These are phyloP conservation scores for Daphoenositta chrysoptera DNA, from an alignment of 2,113 vertebrate genomes.

Conservation along the genomic window DNA sequence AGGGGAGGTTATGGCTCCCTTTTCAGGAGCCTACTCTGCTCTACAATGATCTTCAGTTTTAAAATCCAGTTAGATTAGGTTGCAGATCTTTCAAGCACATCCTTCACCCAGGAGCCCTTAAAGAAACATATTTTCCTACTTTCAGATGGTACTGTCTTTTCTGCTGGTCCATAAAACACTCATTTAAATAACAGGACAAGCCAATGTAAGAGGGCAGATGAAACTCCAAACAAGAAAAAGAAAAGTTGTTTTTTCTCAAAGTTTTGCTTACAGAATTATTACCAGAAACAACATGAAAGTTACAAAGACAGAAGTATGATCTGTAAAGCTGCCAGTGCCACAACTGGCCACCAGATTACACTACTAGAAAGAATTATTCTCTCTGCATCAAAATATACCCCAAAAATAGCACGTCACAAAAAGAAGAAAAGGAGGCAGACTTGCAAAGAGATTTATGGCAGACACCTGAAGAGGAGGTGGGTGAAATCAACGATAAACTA, in stretches of 20 bases:
- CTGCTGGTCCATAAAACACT: not conserved
- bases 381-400: not conserved
- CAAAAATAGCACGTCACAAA: fast-evolving
- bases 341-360: not conserved
- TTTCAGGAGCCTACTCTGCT: not conserved
- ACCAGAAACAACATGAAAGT: not conserved
- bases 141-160: not conserved
- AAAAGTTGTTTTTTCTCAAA: not conserved
- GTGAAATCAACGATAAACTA: not conserved
- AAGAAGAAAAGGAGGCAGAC: not conserved
- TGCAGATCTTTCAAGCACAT: not conserved
- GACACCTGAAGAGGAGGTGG: not conserved
- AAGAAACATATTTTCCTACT: not conserved
- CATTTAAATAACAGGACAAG: not conserved
- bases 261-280: not conserved
- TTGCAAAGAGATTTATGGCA: not conserved
- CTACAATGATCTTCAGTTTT: not conserved
- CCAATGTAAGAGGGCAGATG: not conserved
- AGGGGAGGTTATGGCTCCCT: not conserved
- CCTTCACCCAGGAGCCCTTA: not conserved
- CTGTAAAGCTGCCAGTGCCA: not conserved
- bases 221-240: not conserved
- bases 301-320: not conserved
- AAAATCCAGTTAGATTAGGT: not conserved
- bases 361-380: not conserved